phyloP scores from a whole-genome alignment of 2,113 vertebrate species.

The Labeo rohita region DNA sequence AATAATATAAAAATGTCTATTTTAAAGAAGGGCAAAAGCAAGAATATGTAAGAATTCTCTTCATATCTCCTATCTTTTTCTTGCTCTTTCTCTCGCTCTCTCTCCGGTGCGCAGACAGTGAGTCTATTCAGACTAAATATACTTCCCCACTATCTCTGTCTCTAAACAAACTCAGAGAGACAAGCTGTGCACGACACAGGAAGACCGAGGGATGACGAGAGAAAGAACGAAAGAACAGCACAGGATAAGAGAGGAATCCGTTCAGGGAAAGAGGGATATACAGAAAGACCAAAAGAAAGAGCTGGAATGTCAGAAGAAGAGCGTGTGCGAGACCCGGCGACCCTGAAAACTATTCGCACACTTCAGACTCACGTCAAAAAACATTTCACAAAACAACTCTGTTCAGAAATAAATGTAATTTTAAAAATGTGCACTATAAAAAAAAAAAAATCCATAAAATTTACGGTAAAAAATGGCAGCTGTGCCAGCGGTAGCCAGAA shows the following conservation, averaged over 20 bases:
- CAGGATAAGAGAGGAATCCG: slow-evolving; percentile 26
- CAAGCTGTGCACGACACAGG: slow-evolving; percentile 16
- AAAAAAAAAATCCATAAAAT: too few relatives aligned
- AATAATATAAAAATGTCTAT: neutral
- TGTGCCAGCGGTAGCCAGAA: too few relatives aligned
- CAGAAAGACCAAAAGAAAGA: neutral
- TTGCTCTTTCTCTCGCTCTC: slow-evolving; percentile 27
- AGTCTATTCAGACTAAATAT: slow-evolving; percentile 53
- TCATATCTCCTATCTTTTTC: neutral
- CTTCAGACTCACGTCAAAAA: neutral
- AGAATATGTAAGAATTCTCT: neutral
- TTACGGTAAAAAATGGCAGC: too few relatives aligned
- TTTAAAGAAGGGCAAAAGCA: neutral
- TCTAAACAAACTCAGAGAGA: slow-evolving; percentile 54
- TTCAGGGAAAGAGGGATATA: slow-evolving; percentile 23
- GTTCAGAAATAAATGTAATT: too few relatives aligned
- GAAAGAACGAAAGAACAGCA: slow-evolving; percentile 47
- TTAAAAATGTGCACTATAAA: too few relatives aligned
- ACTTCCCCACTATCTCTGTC: slow-evolving; percentile 57
- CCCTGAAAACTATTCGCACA: slow-evolving; percentile 13
- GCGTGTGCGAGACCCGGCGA: neutral
- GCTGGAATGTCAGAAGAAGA: slow-evolving; percentile 3
- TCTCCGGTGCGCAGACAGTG: slow-evolving; percentile 44
- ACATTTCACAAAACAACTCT: neutral
- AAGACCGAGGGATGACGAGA: slow-evolving; percentile 4